Conservation (phyloP, 2,113 vertebrate species). For the Gobius niger region DNA sequence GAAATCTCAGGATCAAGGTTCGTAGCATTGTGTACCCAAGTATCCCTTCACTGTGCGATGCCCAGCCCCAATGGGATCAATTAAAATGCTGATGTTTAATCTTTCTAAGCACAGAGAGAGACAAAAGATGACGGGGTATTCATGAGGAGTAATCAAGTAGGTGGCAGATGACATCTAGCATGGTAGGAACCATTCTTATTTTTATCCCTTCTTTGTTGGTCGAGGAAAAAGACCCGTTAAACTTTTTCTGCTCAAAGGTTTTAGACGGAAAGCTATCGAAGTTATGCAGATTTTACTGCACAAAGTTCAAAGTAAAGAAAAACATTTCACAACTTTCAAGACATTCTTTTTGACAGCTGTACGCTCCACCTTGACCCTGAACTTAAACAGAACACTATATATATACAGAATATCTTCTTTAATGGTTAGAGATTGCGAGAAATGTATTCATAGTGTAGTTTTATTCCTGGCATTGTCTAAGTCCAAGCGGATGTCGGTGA, state of each 20-base stretch:
- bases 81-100: constrained; percentile 75
- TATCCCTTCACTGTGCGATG: constrained; percentile 51
- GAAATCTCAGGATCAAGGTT: constrained; percentile 63
- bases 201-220: not conserved
- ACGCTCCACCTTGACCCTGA: constrained; percentile 20
- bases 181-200: constrained; percentile 7
- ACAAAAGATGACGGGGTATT: constrained; percentile 42
- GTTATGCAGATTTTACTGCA: not conserved
- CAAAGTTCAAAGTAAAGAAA: not conserved
- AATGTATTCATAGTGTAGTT: constrained; percentile 19
- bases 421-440: constrained; percentile 7
- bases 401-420: constrained; percentile 1
- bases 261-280: not conserved
- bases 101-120: constrained; percentile 34
- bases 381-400: not conserved
- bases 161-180: constrained; percentile 12
- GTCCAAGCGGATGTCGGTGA: constrained; percentile 21
- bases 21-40: constrained; percentile 54
- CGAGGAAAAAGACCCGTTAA: constrained; percentile 9
- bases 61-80: constrained; percentile 76
- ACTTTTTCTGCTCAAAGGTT: not conserved
- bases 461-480: constrained; percentile 16
- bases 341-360: not conserved
- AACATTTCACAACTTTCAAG: not conserved
- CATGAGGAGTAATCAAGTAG: constrained; percentile 40